Conservation (phyloP, 53 echinoderm and acorn worm species). For the Holothuria scabra region DNA sequence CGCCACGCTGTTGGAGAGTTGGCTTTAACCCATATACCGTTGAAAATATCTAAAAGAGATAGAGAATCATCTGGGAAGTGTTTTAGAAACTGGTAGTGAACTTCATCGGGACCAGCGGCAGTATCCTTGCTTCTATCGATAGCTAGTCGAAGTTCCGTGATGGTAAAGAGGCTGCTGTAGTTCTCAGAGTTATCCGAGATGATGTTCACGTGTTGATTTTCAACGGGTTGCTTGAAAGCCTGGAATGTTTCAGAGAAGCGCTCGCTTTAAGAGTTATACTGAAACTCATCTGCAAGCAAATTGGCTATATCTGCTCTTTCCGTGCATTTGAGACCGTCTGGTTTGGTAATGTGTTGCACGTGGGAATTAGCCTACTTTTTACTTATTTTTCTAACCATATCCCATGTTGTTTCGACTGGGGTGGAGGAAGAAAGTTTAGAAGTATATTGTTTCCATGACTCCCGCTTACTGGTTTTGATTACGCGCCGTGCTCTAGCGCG, state of each 20-base stretch:
- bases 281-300: conserved; percentile 34
- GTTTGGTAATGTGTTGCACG: conserved; percentile 10
- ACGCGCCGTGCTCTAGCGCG: too few species aligned
- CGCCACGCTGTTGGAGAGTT: too few species aligned
- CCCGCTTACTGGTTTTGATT: too few species aligned
- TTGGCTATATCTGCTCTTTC: conserved; percentile 31
- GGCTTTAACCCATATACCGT: too few species aligned
- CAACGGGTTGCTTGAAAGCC: not conserved
- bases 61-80: not conserved
- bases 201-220: not conserved
- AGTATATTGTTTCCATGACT: too few species aligned
- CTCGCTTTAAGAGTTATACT: conserved; percentile 21
- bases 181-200: conserved; percentile 28
- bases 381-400: conserved; percentile 5
- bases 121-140: conserved; percentile 6
- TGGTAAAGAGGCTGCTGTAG: conserved; percentile 12
- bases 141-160: conserved; percentile 4
- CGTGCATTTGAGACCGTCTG: conserved; percentile 30
- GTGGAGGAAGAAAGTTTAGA: too few species aligned
- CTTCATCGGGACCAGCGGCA: conserved; percentile 18
- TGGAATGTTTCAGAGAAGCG: not conserved
- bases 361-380: conserved; percentile 2
- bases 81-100: too few species aligned
- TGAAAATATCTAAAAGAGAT: not conserved
- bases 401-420: not conserved